Conservation (phyloP, 2,888 invertebrate genomes). For the Drosophila robusta region DNA sequence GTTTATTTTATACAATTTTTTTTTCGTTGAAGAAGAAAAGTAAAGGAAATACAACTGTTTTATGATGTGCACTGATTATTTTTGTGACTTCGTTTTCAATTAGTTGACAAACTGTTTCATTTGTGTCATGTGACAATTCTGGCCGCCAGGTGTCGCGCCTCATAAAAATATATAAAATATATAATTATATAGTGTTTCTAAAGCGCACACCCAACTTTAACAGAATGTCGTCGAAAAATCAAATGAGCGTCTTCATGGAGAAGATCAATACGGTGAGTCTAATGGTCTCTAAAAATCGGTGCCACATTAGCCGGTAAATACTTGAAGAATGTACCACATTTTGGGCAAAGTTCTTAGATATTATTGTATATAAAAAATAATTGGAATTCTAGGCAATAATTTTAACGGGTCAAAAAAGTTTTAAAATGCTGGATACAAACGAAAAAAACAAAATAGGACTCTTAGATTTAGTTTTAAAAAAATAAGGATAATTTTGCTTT, state of each 20-base stretch:
- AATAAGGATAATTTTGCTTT: too few relatives aligned
- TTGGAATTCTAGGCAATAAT: not conserved
- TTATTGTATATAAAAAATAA: not conserved
- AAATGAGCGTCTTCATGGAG: conserved; percentile 89
- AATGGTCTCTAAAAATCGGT: not conserved
- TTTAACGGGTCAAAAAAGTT: too few relatives aligned
- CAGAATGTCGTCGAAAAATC: conserved; percentile 89
- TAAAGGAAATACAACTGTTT: conserved; percentile 25
- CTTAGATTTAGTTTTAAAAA: too few relatives aligned
- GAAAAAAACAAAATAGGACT: too few relatives aligned
- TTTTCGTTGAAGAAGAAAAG: conserved; percentile 8
- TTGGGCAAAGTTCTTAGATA: not conserved
- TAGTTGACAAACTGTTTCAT: conserved; percentile 8
- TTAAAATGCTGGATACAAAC: too few relatives aligned
- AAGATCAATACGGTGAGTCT: conserved; percentile 90
- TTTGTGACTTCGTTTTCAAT: conserved; percentile 15
- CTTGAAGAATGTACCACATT: not conserved
- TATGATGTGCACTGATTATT: conserved; percentile 29
- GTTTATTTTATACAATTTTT: conserved; percentile 5
- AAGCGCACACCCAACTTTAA: conserved; percentile 1
- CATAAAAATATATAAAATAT: not conserved
- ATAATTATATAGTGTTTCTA: conserved; percentile 3
- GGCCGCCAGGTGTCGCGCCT: conserved; percentile 39
- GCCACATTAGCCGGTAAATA: conserved; percentile 6
- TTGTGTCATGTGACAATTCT: conserved; percentile 53